Evolutionary conservation across 2,888 invertebrate species (phyloP).

Genomic region (Lasioglossum malachurum): DNA sequence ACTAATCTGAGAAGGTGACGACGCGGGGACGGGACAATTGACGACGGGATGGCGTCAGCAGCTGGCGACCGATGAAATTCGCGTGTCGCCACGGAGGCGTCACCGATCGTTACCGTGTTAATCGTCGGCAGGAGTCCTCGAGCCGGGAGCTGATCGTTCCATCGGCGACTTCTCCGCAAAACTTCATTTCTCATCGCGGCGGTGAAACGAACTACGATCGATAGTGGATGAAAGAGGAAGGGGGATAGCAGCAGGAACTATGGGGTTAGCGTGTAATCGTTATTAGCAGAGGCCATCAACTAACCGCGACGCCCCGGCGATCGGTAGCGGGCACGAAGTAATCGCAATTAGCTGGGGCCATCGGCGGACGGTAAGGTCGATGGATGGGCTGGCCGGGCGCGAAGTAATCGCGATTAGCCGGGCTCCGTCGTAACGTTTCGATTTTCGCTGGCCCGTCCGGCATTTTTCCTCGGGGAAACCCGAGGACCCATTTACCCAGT

Average conservation of each 20-base stretch:
- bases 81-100: not conserved
- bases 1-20: not conserved
- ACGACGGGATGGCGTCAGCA: not conserved
- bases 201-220: conserved; percentile 38
- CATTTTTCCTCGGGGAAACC: conserved; percentile 21
- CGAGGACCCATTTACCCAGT: conserved; percentile 30
- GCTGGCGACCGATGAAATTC: not conserved
- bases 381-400: not conserved
- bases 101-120: not conserved
- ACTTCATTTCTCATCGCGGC: not conserved
- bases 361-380: conserved; percentile 20
- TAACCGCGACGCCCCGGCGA: conserved; percentile 37
- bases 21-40: not conserved
- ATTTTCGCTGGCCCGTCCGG: conserved; percentile 9
- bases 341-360: conserved; percentile 45
- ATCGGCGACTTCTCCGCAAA: not conserved
- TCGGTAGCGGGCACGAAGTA: conserved; percentile 46
- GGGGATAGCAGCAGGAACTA: not conserved
- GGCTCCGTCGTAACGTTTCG: conserved; percentile 30
- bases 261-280: conserved; percentile 34
- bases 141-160: not conserved
- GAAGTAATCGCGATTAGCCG: conserved; percentile 50
- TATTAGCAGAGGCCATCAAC: conserved; percentile 45
- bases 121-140: not conserved
- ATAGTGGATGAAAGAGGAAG: not conserved